These are phyloP conservation scores for Brachypteracias leptosomus DNA, from an alignment of 2,113 vertebrate species.

Conservation along the genomic window DNA sequence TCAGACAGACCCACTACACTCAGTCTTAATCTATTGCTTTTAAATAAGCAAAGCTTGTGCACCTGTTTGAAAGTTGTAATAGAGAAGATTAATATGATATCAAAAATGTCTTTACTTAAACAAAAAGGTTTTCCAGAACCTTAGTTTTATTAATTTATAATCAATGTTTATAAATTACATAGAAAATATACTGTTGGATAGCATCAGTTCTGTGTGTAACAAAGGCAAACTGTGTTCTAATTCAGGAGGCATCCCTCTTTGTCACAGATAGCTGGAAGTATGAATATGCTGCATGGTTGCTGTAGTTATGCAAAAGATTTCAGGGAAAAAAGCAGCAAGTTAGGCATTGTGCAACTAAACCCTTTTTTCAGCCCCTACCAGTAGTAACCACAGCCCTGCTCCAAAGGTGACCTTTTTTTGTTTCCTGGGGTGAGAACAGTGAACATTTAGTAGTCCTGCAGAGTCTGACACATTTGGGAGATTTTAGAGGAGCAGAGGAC, in stretches of 20 bases:
- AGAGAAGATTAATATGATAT: slow-evolving; percentile 58
- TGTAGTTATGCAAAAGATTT: not conserved
- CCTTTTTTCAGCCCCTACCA: not conserved
- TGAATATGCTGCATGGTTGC: not conserved
- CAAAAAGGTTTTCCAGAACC: slow-evolving; percentile 55
- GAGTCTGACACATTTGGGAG: not conserved
- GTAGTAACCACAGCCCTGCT: not conserved
- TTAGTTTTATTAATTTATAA: slow-evolving; percentile 51
- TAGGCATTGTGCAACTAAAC: not conserved
- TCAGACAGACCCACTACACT: no score
- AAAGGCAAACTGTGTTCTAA: slow-evolving; percentile 20
- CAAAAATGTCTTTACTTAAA: slow-evolving; percentile 68
- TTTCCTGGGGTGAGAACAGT: not conserved
- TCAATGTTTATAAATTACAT: slow-evolving; percentile 45
- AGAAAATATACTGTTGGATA: not conserved
- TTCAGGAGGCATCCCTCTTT: not conserved
- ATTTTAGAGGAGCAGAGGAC: not conserved
- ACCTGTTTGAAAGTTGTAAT: slow-evolving; percentile 43
- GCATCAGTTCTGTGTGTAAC: not conserved
- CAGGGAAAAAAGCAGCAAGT: not conserved
- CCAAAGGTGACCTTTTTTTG: not conserved
- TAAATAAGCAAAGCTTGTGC: slow-evolving; percentile 41
- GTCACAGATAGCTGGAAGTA: not conserved
- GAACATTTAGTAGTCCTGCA: not conserved
- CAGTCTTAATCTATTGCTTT: slow-evolving; percentile 54